phyloP scores from a whole-genome alignment of 2,113 vertebrate species.

The Epinephelus lanceolatus region DNA sequence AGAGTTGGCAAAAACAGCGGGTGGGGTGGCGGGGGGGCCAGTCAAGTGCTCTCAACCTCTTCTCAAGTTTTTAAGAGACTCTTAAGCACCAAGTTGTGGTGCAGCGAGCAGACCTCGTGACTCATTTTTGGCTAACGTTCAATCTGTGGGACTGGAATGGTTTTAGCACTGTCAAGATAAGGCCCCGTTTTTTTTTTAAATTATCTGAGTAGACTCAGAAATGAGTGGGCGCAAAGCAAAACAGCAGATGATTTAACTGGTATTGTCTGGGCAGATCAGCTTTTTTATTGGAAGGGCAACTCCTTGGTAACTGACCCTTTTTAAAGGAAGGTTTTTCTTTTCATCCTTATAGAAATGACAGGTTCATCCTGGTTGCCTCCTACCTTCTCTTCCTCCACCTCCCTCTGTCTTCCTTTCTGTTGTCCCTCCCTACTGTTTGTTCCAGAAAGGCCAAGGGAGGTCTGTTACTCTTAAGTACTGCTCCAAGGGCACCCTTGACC shows the following conservation, averaged over 20 bases:
- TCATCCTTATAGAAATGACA: constrained; percentile 26
- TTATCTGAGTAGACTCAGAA: constrained; percentile 29
- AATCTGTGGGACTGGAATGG: constrained; percentile 29
- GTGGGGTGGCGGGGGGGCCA: neutral
- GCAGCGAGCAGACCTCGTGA: constrained; percentile 34
- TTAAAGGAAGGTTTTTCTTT: constrained; percentile 6
- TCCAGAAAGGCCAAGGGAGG: constrained; percentile 6
- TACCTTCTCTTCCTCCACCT: constrained; percentile 30
- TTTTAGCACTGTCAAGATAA: constrained; percentile 49
- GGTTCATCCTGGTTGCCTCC: constrained; percentile 24
- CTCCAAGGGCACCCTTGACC: constrained; percentile 18
- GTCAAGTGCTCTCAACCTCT: constrained; percentile 67
- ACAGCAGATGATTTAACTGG: constrained; percentile 42
- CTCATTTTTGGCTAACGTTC: constrained; percentile 47
- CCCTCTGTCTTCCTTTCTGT: constrained; percentile 18
- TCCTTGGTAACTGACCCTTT: constrained; percentile 38
- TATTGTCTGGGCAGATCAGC: constrained; percentile 51
- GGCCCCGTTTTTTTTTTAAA: neutral
- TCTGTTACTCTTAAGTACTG: constrained; percentile 12
- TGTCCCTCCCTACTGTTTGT: constrained; percentile 24
- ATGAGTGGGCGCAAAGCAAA: constrained; percentile 17
- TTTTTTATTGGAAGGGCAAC: constrained; percentile 29
- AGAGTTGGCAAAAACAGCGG: constrained; percentile 58
- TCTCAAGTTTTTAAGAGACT: constrained; percentile 65
- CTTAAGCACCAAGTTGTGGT: constrained; percentile 36